Evolutionary conservation across 1,140 invertebrate species (phyloP).

Genomic region (Megathymus violae): DNA sequence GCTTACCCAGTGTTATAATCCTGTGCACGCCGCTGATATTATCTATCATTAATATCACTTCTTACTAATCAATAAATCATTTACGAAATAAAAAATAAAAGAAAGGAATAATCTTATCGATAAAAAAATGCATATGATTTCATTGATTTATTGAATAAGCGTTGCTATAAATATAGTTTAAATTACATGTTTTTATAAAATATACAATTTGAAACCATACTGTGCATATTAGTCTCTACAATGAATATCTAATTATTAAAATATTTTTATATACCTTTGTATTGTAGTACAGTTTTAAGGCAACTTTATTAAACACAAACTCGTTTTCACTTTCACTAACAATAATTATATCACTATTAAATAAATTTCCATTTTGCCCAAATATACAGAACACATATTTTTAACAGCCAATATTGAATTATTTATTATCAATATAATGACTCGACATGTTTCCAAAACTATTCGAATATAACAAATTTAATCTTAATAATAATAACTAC

Average conservation of each 20-base stretch:
- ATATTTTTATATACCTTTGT: background rate
- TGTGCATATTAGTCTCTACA: slow-evolving; percentile 11
- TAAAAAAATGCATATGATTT: too few relatives aligned
- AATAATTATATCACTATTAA: background rate
- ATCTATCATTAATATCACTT: too few relatives aligned
- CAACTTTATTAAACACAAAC: background rate
- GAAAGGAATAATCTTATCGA: background rate
- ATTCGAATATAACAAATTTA: background rate
- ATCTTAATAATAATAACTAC: background rate
- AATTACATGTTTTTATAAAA: slow-evolving; percentile 45
- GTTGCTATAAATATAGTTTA: slow-evolving; percentile 51
- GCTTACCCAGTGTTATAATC: too few relatives aligned
- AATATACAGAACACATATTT: slow-evolving; percentile 22
- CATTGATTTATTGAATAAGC: slow-evolving; percentile 55
- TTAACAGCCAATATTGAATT: background rate
- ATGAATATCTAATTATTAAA: background rate
- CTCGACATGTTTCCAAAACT: background rate
- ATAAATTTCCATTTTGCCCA: background rate
- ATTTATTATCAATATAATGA: background rate
- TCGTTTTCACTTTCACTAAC: slow-evolving; percentile 4
- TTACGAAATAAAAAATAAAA: background rate
- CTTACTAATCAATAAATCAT: too few relatives aligned
- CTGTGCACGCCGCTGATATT: too few relatives aligned
- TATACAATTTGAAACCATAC: slow-evolving; percentile 40
- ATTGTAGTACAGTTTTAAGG: background rate